These are phyloP conservation scores for Anoplolepis gracilipes DNA, from an alignment of 1,140 invertebrate genomes.

Conservation along the genomic window DNA sequence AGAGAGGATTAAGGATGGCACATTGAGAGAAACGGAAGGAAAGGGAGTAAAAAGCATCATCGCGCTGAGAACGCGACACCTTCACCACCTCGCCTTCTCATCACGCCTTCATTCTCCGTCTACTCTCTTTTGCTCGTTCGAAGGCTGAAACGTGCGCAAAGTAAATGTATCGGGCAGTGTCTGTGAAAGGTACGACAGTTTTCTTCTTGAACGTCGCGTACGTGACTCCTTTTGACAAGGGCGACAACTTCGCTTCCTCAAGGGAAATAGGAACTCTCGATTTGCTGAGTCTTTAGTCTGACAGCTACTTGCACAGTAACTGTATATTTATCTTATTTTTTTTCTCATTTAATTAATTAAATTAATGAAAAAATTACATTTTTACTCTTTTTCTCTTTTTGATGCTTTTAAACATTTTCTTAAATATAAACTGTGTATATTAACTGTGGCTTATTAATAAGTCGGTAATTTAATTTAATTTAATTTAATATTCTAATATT, in stretches of 20 bases:
- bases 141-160: conserved; percentile 39
- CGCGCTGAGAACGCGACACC: conserved; percentile 43
- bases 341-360: background rate
- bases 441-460: too few species aligned
- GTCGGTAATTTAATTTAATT: too few species aligned
- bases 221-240: conserved; percentile 46
- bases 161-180: conserved; percentile 60
- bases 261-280: conserved; percentile 13
- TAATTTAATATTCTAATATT: too few species aligned
- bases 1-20: conserved; percentile 51
- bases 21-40: conserved; percentile 10
- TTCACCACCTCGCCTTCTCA: conserved; percentile 24
- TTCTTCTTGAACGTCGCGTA: conserved; percentile 34
- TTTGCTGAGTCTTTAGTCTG: background rate
- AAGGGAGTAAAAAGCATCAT: conserved; percentile 56
- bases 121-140: conserved; percentile 5
- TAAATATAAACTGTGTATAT: too few species aligned
- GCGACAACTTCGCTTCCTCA: conserved; percentile 5
- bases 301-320: too few species aligned
- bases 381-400: too few species aligned
- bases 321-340: background rate
- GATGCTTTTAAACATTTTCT: too few species aligned
- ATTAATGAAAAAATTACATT: background rate
- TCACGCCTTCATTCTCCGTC: background rate
- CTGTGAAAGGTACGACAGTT: conserved; percentile 42